Conservation (phyloP, 2,113 vertebrate species). For the Monarcha castaneiventris region DNA sequence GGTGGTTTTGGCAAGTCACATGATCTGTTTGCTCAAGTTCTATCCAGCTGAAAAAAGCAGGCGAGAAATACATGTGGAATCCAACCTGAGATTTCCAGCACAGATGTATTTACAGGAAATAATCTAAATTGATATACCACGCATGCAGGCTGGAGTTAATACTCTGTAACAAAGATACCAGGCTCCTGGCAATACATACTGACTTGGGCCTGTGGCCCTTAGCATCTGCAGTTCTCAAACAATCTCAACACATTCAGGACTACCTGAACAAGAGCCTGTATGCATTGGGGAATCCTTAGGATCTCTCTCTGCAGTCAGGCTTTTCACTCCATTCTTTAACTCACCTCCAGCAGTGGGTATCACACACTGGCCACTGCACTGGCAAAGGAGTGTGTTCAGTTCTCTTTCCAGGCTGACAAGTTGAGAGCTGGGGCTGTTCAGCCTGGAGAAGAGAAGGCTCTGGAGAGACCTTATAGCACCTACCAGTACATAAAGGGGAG, state of each 20-base stretch:
- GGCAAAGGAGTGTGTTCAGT: neutral
- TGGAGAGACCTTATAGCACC: neutral
- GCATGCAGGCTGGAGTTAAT: neutral
- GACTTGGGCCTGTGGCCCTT: neutral
- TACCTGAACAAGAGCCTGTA: neutral
- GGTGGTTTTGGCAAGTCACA: constrained; percentile 56
- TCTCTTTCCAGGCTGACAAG: neutral
- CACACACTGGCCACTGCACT: rapidly evolving
- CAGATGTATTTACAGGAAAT: constrained; percentile 23
- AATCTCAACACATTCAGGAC: neutral
- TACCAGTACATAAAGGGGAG: neutral
- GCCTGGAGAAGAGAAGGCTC: neutral
- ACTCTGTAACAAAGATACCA: neutral
- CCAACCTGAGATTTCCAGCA: neutral
- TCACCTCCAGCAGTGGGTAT: rapidly evolving
- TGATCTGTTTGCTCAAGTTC: constrained; percentile 41
- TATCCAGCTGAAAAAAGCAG: constrained; percentile 21
- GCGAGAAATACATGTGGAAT: neutral
- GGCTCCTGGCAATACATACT: neutral
- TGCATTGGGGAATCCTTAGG: neutral
- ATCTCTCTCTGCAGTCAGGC: rapidly evolving
- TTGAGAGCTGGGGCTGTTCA: neutral
- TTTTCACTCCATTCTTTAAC: neutral
- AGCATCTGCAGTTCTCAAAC: neutral
- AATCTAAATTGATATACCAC: neutral